A percentile compares a stretch with the other conserved stretches of the same genome.
Conservation (phyloP, 2,888 invertebrate genomes). For the Ichneumoninae sp. region DNA sequence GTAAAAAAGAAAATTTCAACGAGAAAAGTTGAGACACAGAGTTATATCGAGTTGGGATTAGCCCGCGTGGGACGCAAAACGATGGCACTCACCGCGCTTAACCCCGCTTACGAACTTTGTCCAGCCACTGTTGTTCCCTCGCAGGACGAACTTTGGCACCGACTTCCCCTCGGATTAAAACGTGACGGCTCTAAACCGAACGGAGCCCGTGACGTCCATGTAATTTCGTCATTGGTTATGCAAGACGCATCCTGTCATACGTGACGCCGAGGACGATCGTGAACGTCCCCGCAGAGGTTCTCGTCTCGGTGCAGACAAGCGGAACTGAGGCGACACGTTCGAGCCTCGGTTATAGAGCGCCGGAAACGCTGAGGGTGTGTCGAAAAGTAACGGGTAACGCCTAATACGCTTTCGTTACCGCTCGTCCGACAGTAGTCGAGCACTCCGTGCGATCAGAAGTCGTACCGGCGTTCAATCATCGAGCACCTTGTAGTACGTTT, state of each 20-base stretch:
- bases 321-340: constrained; percentile 42
- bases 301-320: constrained; percentile 11
- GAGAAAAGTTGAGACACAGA: constrained; percentile 49
- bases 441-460: constrained; percentile 4
- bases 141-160: constrained; percentile 28
- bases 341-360: neutral
- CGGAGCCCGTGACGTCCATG: neutral
- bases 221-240: constrained; percentile 51
- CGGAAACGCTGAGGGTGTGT: neutral
- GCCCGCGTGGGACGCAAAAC: constrained; percentile 32
- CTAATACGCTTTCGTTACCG: neutral
- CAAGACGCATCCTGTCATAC: constrained; percentile 38
- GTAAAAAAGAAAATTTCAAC: constrained; percentile 4
- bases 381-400: constrained; percentile 20
- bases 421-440: neutral
- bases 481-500: neutral
- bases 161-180: constrained; percentile 32
- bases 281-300: neutral
- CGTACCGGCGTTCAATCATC: neutral
- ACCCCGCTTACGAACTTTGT: neutral
- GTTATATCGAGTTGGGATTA: constrained; percentile 41
- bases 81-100: constrained; percentile 16
- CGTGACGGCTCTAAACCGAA: constrained; percentile 44
- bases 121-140: neutral
- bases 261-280: constrained; percentile 16